phyloP scores from a whole-genome alignment of 2,113 vertebrate species.

The Illadopsis cleaveri region DNA sequence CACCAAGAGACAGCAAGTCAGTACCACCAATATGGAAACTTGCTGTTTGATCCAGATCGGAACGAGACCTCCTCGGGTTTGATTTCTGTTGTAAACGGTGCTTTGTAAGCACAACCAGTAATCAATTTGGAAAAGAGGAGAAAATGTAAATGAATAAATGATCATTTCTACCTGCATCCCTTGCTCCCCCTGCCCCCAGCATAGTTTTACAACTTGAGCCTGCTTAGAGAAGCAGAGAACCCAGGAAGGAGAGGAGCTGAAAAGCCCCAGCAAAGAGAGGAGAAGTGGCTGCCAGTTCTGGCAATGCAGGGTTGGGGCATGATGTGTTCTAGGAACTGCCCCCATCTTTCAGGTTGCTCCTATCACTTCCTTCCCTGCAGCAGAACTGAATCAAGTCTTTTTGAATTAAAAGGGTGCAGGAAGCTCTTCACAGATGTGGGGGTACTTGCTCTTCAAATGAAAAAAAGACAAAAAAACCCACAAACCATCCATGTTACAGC shows the following conservation, averaged over 20 bases:
- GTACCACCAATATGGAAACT: neutral
- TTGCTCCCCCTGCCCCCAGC: neutral
- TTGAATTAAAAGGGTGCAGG: neutral
- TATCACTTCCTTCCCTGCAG: neutral
- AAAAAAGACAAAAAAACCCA: neutral
- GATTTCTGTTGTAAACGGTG: neutral
- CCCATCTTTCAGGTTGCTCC: neutral
- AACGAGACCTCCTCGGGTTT: neutral
- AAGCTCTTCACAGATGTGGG: neutral
- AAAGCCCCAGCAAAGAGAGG: neutral
- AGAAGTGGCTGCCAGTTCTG: neutral
- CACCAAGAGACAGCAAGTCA: neutral
- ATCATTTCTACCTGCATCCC: neutral
- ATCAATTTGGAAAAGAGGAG: neutral
- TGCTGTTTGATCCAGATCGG: neutral
- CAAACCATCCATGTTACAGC: neutral
- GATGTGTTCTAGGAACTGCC: neutral
- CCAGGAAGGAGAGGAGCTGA: neutral
- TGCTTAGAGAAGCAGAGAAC: neutral
- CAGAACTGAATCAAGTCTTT: neutral
- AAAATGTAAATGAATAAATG: neutral
- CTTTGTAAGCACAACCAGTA: neutral
- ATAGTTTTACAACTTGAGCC: neutral
- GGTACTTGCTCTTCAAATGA: neutral
- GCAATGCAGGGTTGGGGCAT: rapidly evolving